Base-by-base conservation (phyloP, 2,888 invertebrate species). In the Flexamia atlantica region DNA sequence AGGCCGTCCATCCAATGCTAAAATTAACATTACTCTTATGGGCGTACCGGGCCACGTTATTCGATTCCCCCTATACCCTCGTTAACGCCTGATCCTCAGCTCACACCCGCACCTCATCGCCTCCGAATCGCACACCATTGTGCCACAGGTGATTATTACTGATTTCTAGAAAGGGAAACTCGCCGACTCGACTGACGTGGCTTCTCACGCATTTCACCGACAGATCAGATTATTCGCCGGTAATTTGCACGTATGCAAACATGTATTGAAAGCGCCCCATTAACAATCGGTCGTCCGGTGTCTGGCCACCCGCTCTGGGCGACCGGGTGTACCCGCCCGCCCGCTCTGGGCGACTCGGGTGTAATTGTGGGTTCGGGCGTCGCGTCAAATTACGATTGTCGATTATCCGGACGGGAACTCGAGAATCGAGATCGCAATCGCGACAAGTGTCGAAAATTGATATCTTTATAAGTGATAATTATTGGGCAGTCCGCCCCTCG, bases 171-270 rank as follows among this genome's bases (percentile, higher is more conserved):
- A 64, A 46, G 50, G 76, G 46, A 76, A 76, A 76, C 28, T 28
- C 46, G 46, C 46, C 10, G 40, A 72, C 42, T 40, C 10, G 40
- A 72, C 42, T 40, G 40, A 42, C 46, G 40, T 25, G 36, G 17
- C 10, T 76, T 76, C 76, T 28, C 76, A 76, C 76, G 50, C 76
- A 76, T 46, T 76, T 76, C 46, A 42, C 76, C 50, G 20, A 3
- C 25, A 36, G 70, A 70, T 70, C 70, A 40, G 70, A 70, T n/a
- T 70, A 70, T 76, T 28, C 23, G 76, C 36, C 32, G 28, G 50
- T 76, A 76, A 76, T 76, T 76, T 76, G 76, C 76, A 76, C 76
- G 50, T 76, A 76, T 76, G 76, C 76, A 76, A 76, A 76, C 76
- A 76, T 46, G 76, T 76, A 76, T 46, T 50, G 76, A 42, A 40